Base-by-base conservation (phyloP, 2,888 invertebrate genomes). In the Holacanthella duospinosa region DNA sequence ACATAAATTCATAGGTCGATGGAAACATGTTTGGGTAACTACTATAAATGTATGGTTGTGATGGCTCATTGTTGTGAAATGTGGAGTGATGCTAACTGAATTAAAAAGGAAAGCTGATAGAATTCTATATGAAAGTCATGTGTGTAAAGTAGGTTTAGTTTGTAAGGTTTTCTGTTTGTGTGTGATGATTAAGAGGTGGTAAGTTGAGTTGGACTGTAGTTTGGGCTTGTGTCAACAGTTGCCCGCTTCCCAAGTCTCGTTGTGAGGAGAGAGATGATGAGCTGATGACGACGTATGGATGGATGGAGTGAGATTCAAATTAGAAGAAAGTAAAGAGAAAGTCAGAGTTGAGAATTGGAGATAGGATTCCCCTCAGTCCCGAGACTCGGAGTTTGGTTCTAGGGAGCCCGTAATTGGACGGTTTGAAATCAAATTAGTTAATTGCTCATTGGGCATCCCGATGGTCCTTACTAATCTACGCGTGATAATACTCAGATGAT, bases 361-460 rank as follows among this genome's bases (percentile, higher is more conserved):
- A 21, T 16, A 48, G 48, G 4, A 21, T 48, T 21, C n/a, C 48
- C 48, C 21, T 48, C 21, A n/a, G 48, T n/a, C 19, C 21, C 48
- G 48, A 48, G 48, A 36, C 6, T 36, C 36, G 36, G 16, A 36
- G 36, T 36, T 36, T 36, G 36, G 36, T 6, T 36, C 16, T 36
- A 12, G 60, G 25, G 44, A 19, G 55, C 57, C 57, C 60, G 69
- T 73, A 73, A 73, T 73, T 73, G 73, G 72, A 71, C 65, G 71
- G 71, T 70, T 70, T 48, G 67, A 74, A 74, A 74, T 74, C 73
- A 73, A 74, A 74, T 74, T 74, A 73, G 73, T 68, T 74, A 74
- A 74, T 74, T 74, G 74, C 73, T 70, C 71, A 72, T 72, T 70
- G 70, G 69, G 66, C 71, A 69, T 71, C 70, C 68, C 70, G 68